Evolutionary conservation across 2,113 vertebrate species (phyloP).

Genomic region (Clarias batrachus): DNA sequence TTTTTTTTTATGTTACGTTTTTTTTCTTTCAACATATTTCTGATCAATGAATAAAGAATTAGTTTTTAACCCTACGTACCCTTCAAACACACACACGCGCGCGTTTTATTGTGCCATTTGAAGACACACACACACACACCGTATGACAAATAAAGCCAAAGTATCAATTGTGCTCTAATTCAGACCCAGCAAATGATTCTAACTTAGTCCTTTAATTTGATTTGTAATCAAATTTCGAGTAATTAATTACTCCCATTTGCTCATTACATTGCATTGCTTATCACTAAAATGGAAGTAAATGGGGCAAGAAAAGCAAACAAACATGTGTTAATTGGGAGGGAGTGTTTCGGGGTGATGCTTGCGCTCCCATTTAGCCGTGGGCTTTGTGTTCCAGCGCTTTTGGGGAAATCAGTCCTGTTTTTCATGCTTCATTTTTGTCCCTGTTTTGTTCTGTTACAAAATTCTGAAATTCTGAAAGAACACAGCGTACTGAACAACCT

Average conservation of each 20-base stretch:
- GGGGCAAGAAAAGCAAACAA: not conserved
- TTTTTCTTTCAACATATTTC: not conserved
- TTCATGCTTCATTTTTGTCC: not conserved
- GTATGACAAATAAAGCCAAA: not conserved
- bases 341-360: not conserved
- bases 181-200: not conserved
- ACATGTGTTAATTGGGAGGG: not conserved
- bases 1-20: not conserved
- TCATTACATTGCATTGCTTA: not conserved
- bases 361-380: not conserved
- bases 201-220: not conserved
- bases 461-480: not conserved
- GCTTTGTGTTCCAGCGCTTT: not conserved
- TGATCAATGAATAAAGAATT: not conserved
- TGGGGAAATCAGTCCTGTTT: not conserved
- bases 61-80: not conserved
- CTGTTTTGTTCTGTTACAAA: not conserved
- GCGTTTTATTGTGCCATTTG: not conserved
- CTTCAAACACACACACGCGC: not conserved
- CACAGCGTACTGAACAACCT: not conserved
- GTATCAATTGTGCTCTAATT: not conserved
- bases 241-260: not conserved
- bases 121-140: not conserved
- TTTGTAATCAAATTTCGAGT: not conserved
- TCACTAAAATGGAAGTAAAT: conserved; percentile 1